These are phyloP conservation scores for Oegoconia quadripuncta DNA, from an alignment of 2,888 invertebrate species.

Conservation along the genomic window DNA sequence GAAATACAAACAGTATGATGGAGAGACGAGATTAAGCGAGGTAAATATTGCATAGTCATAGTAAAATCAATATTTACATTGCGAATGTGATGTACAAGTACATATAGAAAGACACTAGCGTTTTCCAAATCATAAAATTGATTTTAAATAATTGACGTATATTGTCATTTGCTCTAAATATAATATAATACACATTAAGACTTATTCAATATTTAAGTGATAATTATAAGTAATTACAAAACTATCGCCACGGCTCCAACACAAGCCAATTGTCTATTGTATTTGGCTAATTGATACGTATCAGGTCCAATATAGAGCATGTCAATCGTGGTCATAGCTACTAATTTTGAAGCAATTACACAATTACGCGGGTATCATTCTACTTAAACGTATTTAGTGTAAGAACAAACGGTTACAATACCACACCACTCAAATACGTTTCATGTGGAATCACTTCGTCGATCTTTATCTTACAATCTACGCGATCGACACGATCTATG, in stretches of 20 bases:
- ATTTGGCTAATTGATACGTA: slow-evolving; percentile 31
- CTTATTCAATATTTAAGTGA: slow-evolving; percentile 36
- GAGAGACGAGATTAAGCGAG: slow-evolving; percentile 20
- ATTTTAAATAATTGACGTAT: slow-evolving; percentile 65
- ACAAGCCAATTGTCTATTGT: slow-evolving; percentile 1
- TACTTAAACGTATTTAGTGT: no score
- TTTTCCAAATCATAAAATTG: slow-evolving; percentile 47
- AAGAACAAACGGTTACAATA: no score
- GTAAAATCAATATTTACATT: slow-evolving; percentile 41
- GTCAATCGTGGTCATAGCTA: slow-evolving; percentile 41
- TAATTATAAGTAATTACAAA: slow-evolving; percentile 29
- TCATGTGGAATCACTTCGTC: not conserved
- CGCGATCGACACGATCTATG: slow-evolving; percentile 53
- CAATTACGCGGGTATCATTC: no score
- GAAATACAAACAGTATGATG: slow-evolving; percentile 23
- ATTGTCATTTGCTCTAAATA: slow-evolving; percentile 60
- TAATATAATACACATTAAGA: slow-evolving; percentile 39
- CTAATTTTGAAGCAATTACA: not conserved
- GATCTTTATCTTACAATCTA: slow-evolving; percentile 14
- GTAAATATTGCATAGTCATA: slow-evolving; percentile 25
- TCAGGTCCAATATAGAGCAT: slow-evolving; percentile 63
- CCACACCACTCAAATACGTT: no score
- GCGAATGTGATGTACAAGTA: slow-evolving; percentile 27
- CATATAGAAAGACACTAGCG: slow-evolving; percentile 22
- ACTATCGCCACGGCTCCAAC: slow-evolving; percentile 55